A percentile compares a stretch with the other conserved stretches of the same genome.
Evolutionary conservation across 2,888 invertebrate genomes (phyloP).

Genomic region (Apantesis nais): DNA sequence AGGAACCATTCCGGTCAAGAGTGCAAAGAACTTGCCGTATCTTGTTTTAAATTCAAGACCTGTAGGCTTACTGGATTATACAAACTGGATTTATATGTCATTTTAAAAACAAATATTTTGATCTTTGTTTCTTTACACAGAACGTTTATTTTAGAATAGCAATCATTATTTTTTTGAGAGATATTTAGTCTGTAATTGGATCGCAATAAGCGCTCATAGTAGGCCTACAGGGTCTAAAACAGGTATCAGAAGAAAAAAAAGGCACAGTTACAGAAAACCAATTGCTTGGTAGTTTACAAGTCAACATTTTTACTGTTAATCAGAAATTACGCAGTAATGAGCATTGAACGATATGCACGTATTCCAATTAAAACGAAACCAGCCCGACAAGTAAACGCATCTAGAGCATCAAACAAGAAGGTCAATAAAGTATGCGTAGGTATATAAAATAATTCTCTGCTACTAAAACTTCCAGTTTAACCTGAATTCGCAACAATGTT

Average conservation of each 20-base stretch:
- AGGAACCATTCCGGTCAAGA: background rate
- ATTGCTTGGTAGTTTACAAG: background rate
- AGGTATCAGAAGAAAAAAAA: no score
- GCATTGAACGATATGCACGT: background rate
- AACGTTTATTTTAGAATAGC: no score
- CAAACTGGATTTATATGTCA: no score
- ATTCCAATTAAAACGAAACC: background rate
- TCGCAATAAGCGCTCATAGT: no score
- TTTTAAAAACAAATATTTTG: no score
- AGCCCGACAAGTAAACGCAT: background rate
- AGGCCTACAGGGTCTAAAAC: background rate
- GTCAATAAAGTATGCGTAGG: background rate
- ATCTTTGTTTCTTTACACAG: no score
- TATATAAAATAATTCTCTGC: constrained; percentile 1
- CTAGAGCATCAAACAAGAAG: background rate
- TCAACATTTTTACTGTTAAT: no score
- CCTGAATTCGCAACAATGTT: background rate
- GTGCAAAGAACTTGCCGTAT: background rate
- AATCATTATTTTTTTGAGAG: no score
- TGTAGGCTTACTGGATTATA: no score
- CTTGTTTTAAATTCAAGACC: no score
- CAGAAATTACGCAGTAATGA: background rate
- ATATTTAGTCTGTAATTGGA: no score
- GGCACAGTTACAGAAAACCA: background rate
- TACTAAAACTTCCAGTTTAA: background rate